These are phyloP conservation scores for Ptychadena robeensis DNA, from an alignment of 2,797 vertebrate genomes.

Conservation along the genomic window DNA sequence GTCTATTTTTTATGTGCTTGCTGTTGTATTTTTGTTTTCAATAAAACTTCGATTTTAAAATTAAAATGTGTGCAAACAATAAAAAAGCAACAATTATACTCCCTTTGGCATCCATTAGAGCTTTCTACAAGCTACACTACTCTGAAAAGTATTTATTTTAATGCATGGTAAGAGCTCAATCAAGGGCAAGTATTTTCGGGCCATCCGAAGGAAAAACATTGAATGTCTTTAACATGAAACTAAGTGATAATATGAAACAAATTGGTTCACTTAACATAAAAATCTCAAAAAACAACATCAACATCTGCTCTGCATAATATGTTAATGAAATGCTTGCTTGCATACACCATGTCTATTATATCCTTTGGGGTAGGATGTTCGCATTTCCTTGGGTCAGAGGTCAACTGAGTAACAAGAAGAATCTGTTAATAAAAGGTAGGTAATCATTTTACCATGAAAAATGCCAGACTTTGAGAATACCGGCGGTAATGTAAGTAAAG, in stretches of 20 bases:
- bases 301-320: constrained; percentile 17
- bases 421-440: constrained; percentile 61
- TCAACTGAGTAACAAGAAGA: constrained; percentile 41
- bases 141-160: too few species aligned
- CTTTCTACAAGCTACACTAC: too few species aligned
- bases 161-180: too few species aligned
- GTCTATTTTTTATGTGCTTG: too few species aligned
- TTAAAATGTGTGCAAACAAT: too few species aligned
- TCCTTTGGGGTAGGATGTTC: constrained; percentile 60
- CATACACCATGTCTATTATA: neutral
- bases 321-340: constrained; percentile 18
- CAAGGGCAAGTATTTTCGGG: too few species aligned
- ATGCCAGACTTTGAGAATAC: constrained; percentile 54
- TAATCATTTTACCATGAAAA: constrained; percentile 57
- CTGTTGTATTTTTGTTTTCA: too few species aligned
- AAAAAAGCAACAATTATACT: too few species aligned
- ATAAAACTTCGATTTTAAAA: too few species aligned
- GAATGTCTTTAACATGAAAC: neutral
- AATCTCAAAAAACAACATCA: neutral
- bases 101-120: too few species aligned
- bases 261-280: neutral
- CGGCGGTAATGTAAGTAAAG: constrained; percentile 50
- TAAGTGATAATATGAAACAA: neutral
- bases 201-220: neutral
- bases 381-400: constrained; percentile 62